Base-by-base conservation (phyloP, 2,797 vertebrate species). In the Sebastes hubbsi region DNA sequence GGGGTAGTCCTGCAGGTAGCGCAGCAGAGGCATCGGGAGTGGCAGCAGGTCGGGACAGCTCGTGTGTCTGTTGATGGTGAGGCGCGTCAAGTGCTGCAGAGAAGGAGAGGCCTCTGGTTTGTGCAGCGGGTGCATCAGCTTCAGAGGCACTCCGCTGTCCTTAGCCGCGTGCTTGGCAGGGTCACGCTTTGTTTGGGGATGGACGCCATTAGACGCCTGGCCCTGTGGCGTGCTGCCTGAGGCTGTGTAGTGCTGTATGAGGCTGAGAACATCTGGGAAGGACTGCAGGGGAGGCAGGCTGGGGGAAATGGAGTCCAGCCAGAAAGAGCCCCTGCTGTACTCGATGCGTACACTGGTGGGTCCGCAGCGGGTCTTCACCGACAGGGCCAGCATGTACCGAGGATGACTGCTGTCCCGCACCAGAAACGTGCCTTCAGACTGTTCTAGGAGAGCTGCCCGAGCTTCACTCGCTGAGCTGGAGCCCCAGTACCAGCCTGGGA, bases 401-500 rank as follows among this genome's bases (percentile, higher is more conserved):
- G 97, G 97, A 72, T 99, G 98, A 58, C 97, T 98, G 94, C 98
- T 99, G 94, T 99, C 97, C 55, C 98, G 95, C 27, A 99, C 95
- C 34, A 99, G 95, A 94, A 99, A 99, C 0, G 97, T 97, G 8
- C 97, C 98, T 82, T 98, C 97, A 1, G 96, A 94, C 91, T 95
- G 96, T 84, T 95, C 96, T 36, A 97, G 95, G 67, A 99, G 96
- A 80, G 96, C 96, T 72, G 97, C 96, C 80, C 96, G 96, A 78
- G 98, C 98, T 84, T 99, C 96, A 0, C 95, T 96, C 20, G 97
- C 97, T 0, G 97, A 98, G 80, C 98, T 97, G 8, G 96, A 95
- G 22, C 98, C 98, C 98, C 98, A 99, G 72, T 99, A 99, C 97
- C 98, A 99, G 70, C 98, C 98, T 99, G 87, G 42, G 82, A 82